phyloP scores from a whole-genome alignment of 2,797 vertebrate species.

The Rhincodon typus region DNA sequence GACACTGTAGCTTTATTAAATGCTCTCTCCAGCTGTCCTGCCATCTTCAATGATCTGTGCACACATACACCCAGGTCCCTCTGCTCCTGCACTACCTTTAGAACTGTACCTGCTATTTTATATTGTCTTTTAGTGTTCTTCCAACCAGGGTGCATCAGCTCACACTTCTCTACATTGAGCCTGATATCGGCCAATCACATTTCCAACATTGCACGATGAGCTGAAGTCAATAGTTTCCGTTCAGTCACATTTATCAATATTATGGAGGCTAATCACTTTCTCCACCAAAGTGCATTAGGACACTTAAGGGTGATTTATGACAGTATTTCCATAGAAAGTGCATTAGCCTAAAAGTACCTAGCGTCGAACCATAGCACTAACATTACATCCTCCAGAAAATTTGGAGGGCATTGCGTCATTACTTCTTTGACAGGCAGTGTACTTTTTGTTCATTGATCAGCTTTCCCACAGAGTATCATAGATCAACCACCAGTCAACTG shows the following conservation, averaged over 20 bases:
- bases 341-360: slow-evolving; percentile 27
- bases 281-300: neutral
- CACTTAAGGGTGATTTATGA: slow-evolving; percentile 15
- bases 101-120: too few species aligned
- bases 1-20: too few species aligned
- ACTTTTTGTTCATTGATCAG: slow-evolving; percentile 23
- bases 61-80: too few species aligned
- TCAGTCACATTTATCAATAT: slow-evolving; percentile 30
- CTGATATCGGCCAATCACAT: neutral
- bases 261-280: slow-evolving; percentile 1
- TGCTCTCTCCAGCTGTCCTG: too few species aligned
- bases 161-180: too few species aligned
- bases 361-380: neutral
- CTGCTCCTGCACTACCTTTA: too few species aligned
- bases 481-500: slow-evolving; percentile 34
- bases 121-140: too few species aligned
- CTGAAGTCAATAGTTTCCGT: neutral
- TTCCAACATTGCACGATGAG: slow-evolving; percentile 2
- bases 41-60: too few species aligned
- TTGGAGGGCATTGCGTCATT: slow-evolving; percentile 12
- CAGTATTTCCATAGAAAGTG: slow-evolving; percentile 34
- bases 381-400: slow-evolving; percentile 21
- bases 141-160: too few species aligned
- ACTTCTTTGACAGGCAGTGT: slow-evolving; percentile 19
- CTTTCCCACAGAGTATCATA: neutral